A percentile compares a stretch with the other conserved stretches of the same genome.
Evolutionary conservation across 2,113 vertebrate species (phyloP).

Genomic region (Rhadina sibilatrix): DNA sequence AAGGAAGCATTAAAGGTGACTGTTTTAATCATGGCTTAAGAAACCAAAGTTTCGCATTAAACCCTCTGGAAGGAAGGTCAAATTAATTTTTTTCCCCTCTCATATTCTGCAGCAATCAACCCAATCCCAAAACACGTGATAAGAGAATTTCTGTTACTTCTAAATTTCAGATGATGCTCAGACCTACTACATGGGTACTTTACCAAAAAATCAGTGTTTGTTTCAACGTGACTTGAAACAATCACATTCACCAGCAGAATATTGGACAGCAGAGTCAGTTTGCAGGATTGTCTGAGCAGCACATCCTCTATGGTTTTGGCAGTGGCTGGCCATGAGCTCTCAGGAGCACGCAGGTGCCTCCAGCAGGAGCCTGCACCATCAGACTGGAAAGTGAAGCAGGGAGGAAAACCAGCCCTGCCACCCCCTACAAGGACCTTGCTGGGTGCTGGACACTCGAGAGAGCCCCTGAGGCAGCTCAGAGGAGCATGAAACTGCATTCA

Average conservation of each 20-base stretch:
- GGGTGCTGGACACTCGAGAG: neutral
- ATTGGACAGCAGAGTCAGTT: neutral
- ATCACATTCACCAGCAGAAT: neutral
- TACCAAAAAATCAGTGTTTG: neutral
- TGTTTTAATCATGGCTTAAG: neutral
- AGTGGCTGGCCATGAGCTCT: neutral
- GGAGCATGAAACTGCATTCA: neutral
- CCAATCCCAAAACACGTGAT: neutral
- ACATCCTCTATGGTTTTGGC: neutral
- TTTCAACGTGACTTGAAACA: neutral
- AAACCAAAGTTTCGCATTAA: neutral
- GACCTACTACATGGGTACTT: neutral
- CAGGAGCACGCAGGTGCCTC: neutral
- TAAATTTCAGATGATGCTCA: neutral
- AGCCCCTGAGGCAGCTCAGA: neutral
- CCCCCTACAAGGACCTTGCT: rapidly evolving
- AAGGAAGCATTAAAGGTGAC: neutral
- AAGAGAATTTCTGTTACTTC: neutral
- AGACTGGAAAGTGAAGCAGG: neutral
- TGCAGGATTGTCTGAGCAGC: neutral
- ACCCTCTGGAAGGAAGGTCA: neutral
- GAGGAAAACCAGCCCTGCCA: neutral
- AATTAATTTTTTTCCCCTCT: neutral
- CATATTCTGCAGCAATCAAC: neutral
- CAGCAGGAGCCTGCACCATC: neutral